These are phyloP conservation scores for Arion vulgaris DNA, from an alignment of 1,140 invertebrate genomes.

Conservation along the genomic window DNA sequence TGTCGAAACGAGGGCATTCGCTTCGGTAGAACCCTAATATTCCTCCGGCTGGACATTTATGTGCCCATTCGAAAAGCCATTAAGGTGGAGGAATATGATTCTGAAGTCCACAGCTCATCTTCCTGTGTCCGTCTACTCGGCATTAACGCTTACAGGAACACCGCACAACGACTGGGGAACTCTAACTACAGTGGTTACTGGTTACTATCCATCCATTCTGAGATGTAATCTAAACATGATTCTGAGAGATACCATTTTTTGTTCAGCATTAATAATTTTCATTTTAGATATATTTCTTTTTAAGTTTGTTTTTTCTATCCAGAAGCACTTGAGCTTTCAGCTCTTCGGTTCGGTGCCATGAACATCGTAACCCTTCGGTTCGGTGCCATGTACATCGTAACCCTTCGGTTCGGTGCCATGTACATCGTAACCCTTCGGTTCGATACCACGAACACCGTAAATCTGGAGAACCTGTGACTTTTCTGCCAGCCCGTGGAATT, in stretches of 20 bases:
- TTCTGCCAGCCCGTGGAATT: too few relatives aligned
- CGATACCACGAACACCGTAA: too few relatives aligned
- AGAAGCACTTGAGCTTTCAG: too few relatives aligned
- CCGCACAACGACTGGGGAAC: not conserved
- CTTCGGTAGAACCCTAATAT: constrained; percentile 8
- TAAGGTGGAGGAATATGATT: constrained; percentile 2
- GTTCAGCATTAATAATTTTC: too few relatives aligned
- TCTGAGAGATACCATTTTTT: not conserved
- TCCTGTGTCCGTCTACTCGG: not conserved
- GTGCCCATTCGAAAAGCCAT: constrained; percentile 8
- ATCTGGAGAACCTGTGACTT: too few relatives aligned
- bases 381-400: too few relatives aligned
- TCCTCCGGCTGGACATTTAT: not conserved
- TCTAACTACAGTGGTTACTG: not conserved
- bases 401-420: too few relatives aligned
- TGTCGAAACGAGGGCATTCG: not conserved
- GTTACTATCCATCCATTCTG: not conserved
- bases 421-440: too few relatives aligned
- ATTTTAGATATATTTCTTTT: too few relatives aligned
- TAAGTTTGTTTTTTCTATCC: too few relatives aligned
- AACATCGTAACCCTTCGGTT: too few relatives aligned
- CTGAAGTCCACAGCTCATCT: not conserved
- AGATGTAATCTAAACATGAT: not conserved
- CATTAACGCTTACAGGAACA: not conserved
- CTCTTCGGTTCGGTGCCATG: too few relatives aligned